Conservation (phyloP, 1,140 invertebrate genomes). For the Aradophagus sp. region DNA sequence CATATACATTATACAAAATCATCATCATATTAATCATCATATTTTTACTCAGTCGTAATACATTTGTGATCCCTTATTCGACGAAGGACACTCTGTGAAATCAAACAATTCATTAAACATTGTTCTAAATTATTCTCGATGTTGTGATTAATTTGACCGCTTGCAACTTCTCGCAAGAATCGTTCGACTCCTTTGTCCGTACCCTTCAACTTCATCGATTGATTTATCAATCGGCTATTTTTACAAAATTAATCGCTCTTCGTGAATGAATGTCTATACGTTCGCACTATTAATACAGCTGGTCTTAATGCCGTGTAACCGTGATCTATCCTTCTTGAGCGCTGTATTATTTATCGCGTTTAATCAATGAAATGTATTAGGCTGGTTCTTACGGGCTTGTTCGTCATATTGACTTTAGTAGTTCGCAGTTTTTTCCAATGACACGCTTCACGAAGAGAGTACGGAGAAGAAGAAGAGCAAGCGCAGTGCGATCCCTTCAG, state of each 20-base stretch:
- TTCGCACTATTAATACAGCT: constrained; percentile 5
- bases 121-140: too few species aligned
- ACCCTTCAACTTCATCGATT: constrained; percentile 30
- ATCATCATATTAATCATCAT: too few species aligned
- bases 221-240: constrained; percentile 13
- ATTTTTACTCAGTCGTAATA: too few species aligned
- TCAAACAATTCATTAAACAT: too few species aligned
- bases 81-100: too few species aligned
- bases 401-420: constrained; percentile 43
- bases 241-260: too few species aligned
- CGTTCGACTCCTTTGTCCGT: too few species aligned
- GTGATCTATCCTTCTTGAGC: constrained; percentile 26
- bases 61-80: too few species aligned
- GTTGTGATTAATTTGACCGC: too few species aligned
- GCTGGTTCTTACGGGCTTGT: constrained; percentile 25
- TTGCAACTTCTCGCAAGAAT: too few species aligned
- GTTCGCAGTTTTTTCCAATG: constrained; percentile 39
- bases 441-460: constrained; percentile 42
- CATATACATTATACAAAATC: too few species aligned
- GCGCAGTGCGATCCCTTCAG: constrained; percentile 7
- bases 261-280: constrained; percentile 1
- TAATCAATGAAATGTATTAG: constrained; percentile 52
- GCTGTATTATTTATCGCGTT: constrained; percentile 42
- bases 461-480: constrained; percentile 32
- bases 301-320: constrained; percentile 10